These are phyloP conservation scores for Zapus hudsonius DNA, from an alignment of 2,113 vertebrate genomes.

Conservation along the genomic window DNA sequence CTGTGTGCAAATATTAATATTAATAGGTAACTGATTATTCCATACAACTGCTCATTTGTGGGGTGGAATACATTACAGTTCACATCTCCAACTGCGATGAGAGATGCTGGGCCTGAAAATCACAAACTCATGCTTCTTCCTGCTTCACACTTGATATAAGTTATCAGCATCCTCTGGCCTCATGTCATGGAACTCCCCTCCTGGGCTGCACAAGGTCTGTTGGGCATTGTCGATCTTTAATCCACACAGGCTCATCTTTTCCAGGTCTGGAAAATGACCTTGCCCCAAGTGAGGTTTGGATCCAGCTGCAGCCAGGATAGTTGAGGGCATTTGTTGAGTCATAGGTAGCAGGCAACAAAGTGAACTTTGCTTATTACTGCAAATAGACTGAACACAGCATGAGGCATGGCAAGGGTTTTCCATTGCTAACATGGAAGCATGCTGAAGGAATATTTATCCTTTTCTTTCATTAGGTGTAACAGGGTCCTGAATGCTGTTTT, in stretches of 20 bases:
- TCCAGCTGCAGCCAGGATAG: not conserved
- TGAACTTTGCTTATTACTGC: not conserved
- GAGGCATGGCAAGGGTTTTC: conserved; percentile 5
- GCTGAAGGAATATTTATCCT: not conserved
- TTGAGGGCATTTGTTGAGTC: not conserved
- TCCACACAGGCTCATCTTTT: not conserved
- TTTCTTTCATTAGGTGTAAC: not conserved
- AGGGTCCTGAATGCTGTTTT: not conserved
- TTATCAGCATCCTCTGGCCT: not conserved
- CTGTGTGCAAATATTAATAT: not conserved
- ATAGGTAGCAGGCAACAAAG: not conserved
- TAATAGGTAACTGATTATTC: not conserved
- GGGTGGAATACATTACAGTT: fast-evolving
- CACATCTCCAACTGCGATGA: too few relatives aligned
- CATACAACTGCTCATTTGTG: fast-evolving
- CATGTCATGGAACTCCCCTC: not conserved
- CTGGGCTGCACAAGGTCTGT: not conserved
- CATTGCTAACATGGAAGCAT: not conserved
- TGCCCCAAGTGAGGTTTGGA: not conserved
- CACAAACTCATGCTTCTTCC: fast-evolving
- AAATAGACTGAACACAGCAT: not conserved
- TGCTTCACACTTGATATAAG: not conserved
- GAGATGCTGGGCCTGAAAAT: not conserved
- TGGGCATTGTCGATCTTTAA: fast-evolving
- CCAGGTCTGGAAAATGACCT: not conserved